Percentiles rank a stretch among this genome's conserved stretches.
These are phyloP conservation scores for Xiphorhynchus erythropygius DNA, from an alignment of 2,797 vertebrate species.

Conservation along the genomic window DNA sequence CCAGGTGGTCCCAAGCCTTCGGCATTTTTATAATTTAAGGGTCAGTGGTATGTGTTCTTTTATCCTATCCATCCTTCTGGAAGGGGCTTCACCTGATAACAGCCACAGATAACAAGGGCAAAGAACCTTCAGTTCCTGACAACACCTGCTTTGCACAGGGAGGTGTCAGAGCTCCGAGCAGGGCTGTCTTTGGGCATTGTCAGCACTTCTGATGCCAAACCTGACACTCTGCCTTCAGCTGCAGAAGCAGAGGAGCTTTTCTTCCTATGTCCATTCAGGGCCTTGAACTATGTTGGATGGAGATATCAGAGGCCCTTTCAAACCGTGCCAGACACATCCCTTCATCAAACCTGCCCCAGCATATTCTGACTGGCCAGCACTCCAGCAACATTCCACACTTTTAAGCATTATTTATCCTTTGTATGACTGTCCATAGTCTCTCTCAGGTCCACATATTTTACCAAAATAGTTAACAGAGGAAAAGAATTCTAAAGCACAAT, in stretches of 20 bases:
- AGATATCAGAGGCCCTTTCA: neutral
- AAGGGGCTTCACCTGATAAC: conserved; percentile 17
- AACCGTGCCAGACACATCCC: neutral
- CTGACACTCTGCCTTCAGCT: neutral
- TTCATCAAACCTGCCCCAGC: neutral
- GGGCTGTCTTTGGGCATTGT: neutral
- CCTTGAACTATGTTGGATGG: neutral
- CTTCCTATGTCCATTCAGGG: neutral
- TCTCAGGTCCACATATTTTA: neutral
- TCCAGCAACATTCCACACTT: neutral
- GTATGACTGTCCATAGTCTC: neutral
- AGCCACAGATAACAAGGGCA: neutral
- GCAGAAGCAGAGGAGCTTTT: neutral
- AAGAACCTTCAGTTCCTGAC: neutral
- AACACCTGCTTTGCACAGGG: conserved; percentile 29
- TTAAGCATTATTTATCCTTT: neutral
- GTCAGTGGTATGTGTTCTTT: neutral
- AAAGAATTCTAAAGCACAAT: neutral
- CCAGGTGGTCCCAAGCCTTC: conserved; percentile 49
- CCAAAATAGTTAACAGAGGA: neutral
- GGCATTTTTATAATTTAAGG: conserved; percentile 19
- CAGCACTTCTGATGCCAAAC: fast-evolving
- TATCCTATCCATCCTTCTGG: neutral
- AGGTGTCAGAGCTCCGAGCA: neutral
- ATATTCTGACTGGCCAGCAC: neutral